Evolutionary conservation across 2,888 invertebrate species (phyloP).

Genomic region (Hypomecis punctinalis): DNA sequence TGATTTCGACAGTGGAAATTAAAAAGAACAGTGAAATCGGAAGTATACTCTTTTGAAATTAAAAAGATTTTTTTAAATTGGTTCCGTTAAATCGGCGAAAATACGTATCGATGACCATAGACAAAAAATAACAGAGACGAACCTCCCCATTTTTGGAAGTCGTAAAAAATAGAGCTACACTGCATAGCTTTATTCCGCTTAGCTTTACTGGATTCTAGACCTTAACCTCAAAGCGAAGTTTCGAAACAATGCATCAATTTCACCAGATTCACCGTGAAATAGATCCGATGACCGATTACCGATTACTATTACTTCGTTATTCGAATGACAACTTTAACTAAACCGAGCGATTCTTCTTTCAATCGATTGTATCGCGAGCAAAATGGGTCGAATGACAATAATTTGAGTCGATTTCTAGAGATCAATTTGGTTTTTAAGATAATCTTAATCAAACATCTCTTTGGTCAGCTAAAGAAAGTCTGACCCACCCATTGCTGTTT

Average conservation of each 20-base stretch:
- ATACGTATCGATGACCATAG: no score
- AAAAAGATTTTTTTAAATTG: no score
- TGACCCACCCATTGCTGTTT: constrained; percentile 38
- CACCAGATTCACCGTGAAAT: constrained; percentile 67
- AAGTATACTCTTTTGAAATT: no score
- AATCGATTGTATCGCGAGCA: constrained; percentile 42
- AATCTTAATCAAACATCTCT: constrained; percentile 47
- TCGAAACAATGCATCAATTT: constrained; percentile 41
- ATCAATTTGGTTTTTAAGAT: constrained; percentile 47
- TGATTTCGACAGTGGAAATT: no score
- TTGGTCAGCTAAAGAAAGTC: constrained; percentile 41
- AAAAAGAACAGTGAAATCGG: no score
- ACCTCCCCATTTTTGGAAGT: no score
- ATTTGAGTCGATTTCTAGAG: constrained; percentile 44
- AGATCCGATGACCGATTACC: constrained; percentile 66
- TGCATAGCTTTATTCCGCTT: no score
- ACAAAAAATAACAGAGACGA: no score
- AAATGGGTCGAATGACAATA: constrained; percentile 42
- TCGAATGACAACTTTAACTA: constrained; percentile 66
- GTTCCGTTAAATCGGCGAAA: no score
- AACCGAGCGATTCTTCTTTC: constrained; percentile 51
- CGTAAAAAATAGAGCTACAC: no score
- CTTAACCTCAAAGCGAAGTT: constrained; percentile 13
- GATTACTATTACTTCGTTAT: constrained; percentile 47
- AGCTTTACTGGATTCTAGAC: no score